phyloP scores from a whole-genome alignment of 2,113 vertebrate species.

The Ammodytes dubius region DNA sequence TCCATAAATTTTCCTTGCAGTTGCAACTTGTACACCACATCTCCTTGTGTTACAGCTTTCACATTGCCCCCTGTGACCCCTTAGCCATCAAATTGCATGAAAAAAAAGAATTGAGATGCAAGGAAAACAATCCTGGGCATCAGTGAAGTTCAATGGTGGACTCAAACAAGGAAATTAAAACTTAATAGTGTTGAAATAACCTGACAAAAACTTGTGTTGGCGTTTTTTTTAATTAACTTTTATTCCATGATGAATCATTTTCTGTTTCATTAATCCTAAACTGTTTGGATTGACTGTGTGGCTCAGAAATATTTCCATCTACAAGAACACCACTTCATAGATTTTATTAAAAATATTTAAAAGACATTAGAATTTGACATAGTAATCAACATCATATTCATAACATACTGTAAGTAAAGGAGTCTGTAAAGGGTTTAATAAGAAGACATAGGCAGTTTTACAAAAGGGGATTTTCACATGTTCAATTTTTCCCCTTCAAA shows the following conservation, averaged over 20 bases:
- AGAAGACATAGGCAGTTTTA: neutral
- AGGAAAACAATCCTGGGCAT: neutral
- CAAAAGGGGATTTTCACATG: neutral
- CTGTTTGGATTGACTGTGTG: neutral
- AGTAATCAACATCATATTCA: conserved; percentile 7
- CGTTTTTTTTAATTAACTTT: neutral
- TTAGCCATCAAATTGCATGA: conserved; percentile 6
- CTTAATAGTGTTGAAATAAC: neutral
- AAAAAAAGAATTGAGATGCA: neutral
- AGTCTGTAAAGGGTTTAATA: neutral
- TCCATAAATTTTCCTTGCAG: neutral
- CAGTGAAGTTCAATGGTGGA: neutral
- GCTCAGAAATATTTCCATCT: neutral
- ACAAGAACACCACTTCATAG: neutral
- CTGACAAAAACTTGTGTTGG: neutral
- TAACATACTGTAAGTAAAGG: neutral
- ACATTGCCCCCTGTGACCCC: neutral
- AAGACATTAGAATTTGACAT: neutral
- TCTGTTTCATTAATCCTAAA: neutral
- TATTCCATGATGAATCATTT: neutral
- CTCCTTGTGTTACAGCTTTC: neutral
- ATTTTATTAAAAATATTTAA: neutral
- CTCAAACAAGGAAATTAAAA: conserved; percentile 29
- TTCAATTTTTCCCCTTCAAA: neutral
- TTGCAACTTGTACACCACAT: conserved; percentile 4